Percentiles rank a stretch among this genome's conserved stretches.
phyloP scores from a whole-genome alignment of 1,140 invertebrate genomes.

The Apocrypta bakeri region DNA sequence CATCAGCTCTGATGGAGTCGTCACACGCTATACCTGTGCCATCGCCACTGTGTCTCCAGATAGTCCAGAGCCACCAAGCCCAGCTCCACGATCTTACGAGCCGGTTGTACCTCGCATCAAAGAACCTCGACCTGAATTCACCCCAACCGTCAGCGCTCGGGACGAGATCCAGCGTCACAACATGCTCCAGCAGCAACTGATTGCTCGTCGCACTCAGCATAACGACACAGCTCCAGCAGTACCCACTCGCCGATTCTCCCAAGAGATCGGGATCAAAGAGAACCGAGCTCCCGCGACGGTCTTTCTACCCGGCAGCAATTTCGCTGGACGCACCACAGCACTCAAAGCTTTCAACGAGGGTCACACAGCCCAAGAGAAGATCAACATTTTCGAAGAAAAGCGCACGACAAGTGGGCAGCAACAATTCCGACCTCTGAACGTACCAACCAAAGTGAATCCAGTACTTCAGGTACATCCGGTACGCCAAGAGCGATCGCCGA shows the following conservation, averaged over 20 bases:
- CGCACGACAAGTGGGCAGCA: too few species aligned
- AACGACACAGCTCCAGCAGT: too few species aligned
- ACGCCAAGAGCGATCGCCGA: constrained; percentile 57
- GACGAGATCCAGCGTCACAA: constrained; percentile 67
- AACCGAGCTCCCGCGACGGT: constrained; percentile 26
- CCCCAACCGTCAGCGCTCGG: neutral
- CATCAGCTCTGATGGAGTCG: constrained; percentile 66
- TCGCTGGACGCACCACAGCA: constrained; percentile 44
- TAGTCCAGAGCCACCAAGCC: constrained; percentile 41
- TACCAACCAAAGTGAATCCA: constrained; percentile 57
- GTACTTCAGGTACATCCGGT: constrained; percentile 60
- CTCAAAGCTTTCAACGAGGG: constrained; percentile 51
- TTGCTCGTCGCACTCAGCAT: constrained; percentile 30
- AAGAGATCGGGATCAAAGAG: constrained; percentile 40
- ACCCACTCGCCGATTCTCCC: constrained; percentile 48
- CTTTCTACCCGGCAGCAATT: neutral
- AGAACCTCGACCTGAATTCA: constrained; percentile 19
- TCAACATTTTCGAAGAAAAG: constrained; percentile 63
- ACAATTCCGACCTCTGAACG: constrained; percentile 57
- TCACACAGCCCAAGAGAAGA: constrained; percentile 63
- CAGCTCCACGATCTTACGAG: neutral
- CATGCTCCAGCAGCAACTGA: constrained; percentile 65
- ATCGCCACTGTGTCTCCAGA: constrained; percentile 65
- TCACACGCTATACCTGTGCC: constrained; percentile 68
- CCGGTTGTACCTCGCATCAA: constrained; percentile 1